A percentile compares a stretch with the other conserved stretches of the same genome.
Evolutionary conservation across 1,140 invertebrate genomes (phyloP).

Genomic region (Drosophila ercepeae): DNA sequence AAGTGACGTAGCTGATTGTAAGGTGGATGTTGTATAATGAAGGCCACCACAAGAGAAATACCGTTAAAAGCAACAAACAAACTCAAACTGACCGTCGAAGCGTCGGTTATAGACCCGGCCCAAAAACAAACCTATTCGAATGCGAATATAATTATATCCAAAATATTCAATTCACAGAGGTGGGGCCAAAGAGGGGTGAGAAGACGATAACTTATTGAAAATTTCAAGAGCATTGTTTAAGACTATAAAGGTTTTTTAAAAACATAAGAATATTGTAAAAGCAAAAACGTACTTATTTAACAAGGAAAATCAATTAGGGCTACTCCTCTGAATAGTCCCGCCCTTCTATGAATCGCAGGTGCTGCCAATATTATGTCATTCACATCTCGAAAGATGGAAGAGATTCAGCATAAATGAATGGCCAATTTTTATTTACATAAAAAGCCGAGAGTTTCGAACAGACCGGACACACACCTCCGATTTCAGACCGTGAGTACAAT

Average conservation of each 20-base stretch:
- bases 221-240: not conserved
- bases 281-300: too few relatives aligned
- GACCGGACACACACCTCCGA: constrained; percentile 6
- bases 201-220: not conserved
- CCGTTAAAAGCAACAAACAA: constrained; percentile 40
- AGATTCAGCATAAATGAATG: constrained; percentile 50
- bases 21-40: constrained; percentile 55
- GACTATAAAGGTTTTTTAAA: too few relatives aligned
- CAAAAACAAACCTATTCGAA: constrained; percentile 10
- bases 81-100: constrained; percentile 2
- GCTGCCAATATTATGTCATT: constrained; percentile 59
- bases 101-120: constrained; percentile 39
- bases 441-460: constrained; percentile 37
- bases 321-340: too few relatives aligned
- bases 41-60: constrained; percentile 38
- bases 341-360: constrained; percentile 17
- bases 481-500: constrained; percentile 25
- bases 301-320: too few relatives aligned
- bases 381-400: constrained; percentile 30
- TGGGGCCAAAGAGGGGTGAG: not conserved
- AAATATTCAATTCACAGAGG: constrained; percentile 3
- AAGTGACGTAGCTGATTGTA: constrained; percentile 55
- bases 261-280: too few relatives aligned
- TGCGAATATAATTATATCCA: constrained; percentile 32
- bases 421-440: constrained; percentile 52